Conservation (phyloP, 64 coral and sea anemone species). For the Porites lutea region DNA sequence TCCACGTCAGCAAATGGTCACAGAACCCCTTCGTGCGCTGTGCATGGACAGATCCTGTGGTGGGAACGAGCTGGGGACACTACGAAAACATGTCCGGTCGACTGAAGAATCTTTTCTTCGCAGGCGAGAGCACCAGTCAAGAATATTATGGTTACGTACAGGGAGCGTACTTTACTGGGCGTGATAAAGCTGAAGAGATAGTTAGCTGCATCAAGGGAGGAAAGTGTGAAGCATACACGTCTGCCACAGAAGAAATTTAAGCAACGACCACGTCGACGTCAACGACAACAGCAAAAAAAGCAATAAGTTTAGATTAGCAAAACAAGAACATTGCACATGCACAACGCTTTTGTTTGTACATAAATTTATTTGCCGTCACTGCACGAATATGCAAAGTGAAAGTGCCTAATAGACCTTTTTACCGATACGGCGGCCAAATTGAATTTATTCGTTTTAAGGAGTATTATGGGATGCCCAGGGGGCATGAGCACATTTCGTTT, state of each 20-base stretch:
- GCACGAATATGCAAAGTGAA: too few relatives aligned
- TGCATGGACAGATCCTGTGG: neutral
- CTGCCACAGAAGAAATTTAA: neutral
- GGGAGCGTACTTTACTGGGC: constrained; percentile 29
- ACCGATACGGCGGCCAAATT: too few relatives aligned
- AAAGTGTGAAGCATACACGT: neutral
- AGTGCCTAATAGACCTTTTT: too few relatives aligned
- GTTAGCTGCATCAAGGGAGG: neutral
- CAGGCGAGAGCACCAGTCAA: constrained; percentile 21
- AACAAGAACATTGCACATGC: too few relatives aligned
- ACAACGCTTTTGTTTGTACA: too few relatives aligned
- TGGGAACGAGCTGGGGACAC: neutral
- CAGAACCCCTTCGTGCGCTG: constrained; percentile 21
- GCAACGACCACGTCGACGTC: too few relatives aligned
- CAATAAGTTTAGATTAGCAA: too few relatives aligned
- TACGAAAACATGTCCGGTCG: constrained; percentile 7
- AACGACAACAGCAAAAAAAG: too few relatives aligned
- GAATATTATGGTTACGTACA: constrained; percentile 41
- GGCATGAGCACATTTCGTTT: too few relatives aligned
- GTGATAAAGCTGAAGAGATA: constrained; percentile 8
- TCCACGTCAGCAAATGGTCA: constrained; percentile 36
- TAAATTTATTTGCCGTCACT: too few relatives aligned
- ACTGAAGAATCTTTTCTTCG: constrained; percentile 24
- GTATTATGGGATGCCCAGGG: too few relatives aligned
- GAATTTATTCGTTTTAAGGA: too few relatives aligned